A percentile compares a stretch with the other conserved stretches of the same genome.
Evolutionary conservation across 2,888 invertebrate genomes (phyloP).

Genomic region (Empis livida): DNA sequence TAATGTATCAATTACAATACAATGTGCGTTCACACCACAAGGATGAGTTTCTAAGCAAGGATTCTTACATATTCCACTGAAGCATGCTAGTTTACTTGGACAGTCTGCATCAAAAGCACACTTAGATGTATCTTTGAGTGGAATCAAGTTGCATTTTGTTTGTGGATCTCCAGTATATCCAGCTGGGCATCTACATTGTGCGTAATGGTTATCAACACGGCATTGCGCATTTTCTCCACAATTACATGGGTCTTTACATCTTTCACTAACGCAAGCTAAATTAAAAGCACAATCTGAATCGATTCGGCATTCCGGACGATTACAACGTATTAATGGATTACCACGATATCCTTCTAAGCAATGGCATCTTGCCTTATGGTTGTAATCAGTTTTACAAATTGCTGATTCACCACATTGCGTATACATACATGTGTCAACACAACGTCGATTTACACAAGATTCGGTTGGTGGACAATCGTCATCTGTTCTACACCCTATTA

Average conservation of each 20-base stretch:
- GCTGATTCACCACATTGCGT: conserved; percentile 72
- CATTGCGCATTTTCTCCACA: conserved; percentile 71
- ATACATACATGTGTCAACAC: conserved; percentile 64
- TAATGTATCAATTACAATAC: conserved; percentile 72
- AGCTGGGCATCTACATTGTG: conserved; percentile 69
- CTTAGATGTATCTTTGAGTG: conserved; percentile 42
- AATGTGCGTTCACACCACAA: conserved; percentile 68
- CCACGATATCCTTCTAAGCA: conserved; percentile 65
- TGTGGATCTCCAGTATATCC: conserved; percentile 70
- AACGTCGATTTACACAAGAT: conserved; percentile 70
- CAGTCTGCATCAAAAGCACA: conserved; percentile 75
- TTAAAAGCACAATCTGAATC: conserved; percentile 68
- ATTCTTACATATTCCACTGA: conserved; percentile 63
- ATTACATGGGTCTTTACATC: conserved; percentile 72
- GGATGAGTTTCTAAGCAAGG: conserved; percentile 66
- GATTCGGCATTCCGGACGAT: conserved; percentile 59
- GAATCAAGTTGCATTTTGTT: conserved; percentile 46
- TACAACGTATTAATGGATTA: conserved; percentile 65
- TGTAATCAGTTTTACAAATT: conserved; percentile 59
- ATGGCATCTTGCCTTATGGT: conserved; percentile 66
- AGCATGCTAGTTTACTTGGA: conserved; percentile 72
- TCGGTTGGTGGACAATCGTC: conserved; percentile 71
- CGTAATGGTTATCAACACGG: conserved; percentile 58
- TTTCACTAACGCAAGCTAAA: conserved; percentile 63
- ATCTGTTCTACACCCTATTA: conserved; percentile 74